A percentile compares a stretch with the other conserved stretches of the same genome.
Evolutionary conservation across 2,113 vertebrate genomes (phyloP).

Genomic region (Natator depressus): DNA sequence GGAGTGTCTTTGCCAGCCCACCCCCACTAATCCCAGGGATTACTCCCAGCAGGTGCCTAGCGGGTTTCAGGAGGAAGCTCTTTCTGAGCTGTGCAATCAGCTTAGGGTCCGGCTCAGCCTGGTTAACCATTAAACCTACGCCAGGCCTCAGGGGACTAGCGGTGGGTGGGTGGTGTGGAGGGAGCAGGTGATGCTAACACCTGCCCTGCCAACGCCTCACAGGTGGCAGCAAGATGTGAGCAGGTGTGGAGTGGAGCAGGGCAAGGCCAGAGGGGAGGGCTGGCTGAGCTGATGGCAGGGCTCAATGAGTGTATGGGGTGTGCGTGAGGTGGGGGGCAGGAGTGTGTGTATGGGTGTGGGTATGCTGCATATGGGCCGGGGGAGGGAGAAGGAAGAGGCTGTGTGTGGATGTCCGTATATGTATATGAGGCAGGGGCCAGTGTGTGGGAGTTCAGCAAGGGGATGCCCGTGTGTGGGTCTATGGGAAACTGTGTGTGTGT

Average conservation of each 20-base stretch:
- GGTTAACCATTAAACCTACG: not conserved
- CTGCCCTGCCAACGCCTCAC: not conserved
- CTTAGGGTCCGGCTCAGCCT: not conserved
- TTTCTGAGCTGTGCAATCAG: not conserved
- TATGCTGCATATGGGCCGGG: too few species aligned
- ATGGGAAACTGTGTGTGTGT: not conserved
- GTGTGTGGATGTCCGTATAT: too few species aligned
- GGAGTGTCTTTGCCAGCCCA: not conserved
- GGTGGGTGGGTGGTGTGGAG: not conserved
- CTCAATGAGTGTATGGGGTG: not conserved
- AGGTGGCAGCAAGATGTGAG: not conserved
- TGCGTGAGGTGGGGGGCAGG: too few species aligned
- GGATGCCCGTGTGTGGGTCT: not conserved
- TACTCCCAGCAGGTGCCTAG: not conserved
- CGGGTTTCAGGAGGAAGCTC: not conserved
- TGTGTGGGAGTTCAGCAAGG: not conserved
- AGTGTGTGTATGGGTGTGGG: too few species aligned
- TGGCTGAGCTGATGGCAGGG: not conserved
- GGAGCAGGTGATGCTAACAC: not conserved
- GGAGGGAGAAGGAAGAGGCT: not conserved
- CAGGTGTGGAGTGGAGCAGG: not conserved
- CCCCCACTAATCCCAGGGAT: not conserved
- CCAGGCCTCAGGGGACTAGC: not conserved
- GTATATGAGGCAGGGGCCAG: too few species aligned
- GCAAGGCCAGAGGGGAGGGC: too few species aligned